Conservation (phyloP, 2,797 vertebrate species). For the Acipenser transmontanus region DNA sequence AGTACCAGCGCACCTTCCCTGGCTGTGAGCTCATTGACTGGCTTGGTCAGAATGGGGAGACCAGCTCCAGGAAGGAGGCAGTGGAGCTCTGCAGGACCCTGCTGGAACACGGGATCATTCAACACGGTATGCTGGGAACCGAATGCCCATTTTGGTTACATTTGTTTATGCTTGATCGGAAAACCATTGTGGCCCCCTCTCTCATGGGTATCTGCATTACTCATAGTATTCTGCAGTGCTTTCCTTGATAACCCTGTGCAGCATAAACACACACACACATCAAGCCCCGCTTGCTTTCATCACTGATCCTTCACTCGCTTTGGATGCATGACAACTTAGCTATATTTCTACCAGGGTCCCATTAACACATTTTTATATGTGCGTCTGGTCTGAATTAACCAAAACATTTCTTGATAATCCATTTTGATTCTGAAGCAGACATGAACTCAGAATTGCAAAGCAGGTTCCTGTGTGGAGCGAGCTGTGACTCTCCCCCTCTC, state of each 20-base stretch:
- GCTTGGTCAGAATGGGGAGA: conserved; percentile 73
- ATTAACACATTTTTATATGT: too few species aligned
- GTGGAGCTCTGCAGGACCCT: conserved; percentile 64
- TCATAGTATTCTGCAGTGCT: too few species aligned
- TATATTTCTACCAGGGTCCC: not conserved
- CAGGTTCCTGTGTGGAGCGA: not conserved
- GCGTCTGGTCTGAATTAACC: too few species aligned
- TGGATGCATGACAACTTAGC: too few species aligned
- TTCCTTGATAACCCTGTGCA: too few species aligned
- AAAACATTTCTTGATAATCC: too few species aligned
- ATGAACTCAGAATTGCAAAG: too few species aligned
- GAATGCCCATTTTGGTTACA: not conserved
- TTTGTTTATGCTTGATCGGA: conserved; percentile 15
- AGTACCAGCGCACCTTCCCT: conserved; percentile 68
- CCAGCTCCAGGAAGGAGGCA: conserved; percentile 57
- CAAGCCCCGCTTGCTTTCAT: too few species aligned
- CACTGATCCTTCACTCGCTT: too few species aligned
- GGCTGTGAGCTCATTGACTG: conserved; percentile 76
- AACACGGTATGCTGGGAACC: conserved; percentile 62
- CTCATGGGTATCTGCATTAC: not conserved
- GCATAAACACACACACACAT: too few species aligned
- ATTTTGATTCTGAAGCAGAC: too few species aligned
- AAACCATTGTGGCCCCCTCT: too few species aligned
- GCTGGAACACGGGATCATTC: conserved; percentile 77
- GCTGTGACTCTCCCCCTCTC: conserved; percentile 15